Evolutionary conservation across 2,888 invertebrate species (phyloP).

Genomic region (Branchipolynoe longqiensis): DNA sequence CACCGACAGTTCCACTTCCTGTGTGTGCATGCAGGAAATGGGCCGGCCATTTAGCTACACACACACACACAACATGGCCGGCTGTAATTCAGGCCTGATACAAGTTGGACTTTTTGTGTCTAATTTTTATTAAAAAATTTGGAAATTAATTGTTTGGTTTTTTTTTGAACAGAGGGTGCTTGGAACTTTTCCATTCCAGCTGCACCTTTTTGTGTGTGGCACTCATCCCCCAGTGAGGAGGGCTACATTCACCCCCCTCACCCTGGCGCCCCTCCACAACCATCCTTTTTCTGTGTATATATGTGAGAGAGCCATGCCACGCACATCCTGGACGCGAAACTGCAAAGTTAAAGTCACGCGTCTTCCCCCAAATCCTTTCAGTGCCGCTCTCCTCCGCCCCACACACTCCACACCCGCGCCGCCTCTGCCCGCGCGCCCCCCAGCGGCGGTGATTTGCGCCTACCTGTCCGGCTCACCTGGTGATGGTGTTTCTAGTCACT

Average conservation of each 20-base stretch:
- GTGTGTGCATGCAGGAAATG: too few species aligned
- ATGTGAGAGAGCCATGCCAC: conserved; percentile 11
- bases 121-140: too few species aligned
- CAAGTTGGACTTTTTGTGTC: too few species aligned
- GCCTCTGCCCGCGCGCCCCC: not conserved
- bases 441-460: conserved; percentile 25
- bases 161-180: too few species aligned
- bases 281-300: too few species aligned
- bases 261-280: conserved; percentile 10
- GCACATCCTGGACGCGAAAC: not conserved
- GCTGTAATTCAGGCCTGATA: too few species aligned
- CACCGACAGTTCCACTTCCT: too few species aligned
- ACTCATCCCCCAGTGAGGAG: too few species aligned
- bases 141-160: too few species aligned
- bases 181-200: not conserved
- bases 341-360: conserved; percentile 42
- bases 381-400: not conserved
- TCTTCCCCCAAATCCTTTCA: not conserved
- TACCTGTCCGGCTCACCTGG: conserved; percentile 44
- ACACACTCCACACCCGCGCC: not conserved
- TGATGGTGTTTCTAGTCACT: conserved; percentile 45
- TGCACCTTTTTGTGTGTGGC: not conserved
- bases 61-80: too few species aligned
- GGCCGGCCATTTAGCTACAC: too few species aligned
- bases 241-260: too few species aligned